Base-by-base conservation (phyloP, 1,140 invertebrate species). In the Drosophila tropicalis region DNA sequence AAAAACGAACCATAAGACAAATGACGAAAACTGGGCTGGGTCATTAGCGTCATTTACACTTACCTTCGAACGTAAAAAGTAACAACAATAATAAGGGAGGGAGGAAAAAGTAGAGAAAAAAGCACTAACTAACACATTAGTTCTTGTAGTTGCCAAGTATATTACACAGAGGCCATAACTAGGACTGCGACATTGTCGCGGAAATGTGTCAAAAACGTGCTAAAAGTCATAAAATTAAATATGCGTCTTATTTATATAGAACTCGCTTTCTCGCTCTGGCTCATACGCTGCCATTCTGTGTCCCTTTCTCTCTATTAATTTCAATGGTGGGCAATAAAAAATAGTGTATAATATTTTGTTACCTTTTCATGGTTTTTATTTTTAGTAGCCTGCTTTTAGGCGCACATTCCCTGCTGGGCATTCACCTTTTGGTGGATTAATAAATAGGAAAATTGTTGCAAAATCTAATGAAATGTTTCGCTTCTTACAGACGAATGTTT, bases 371-470 rank as follows among this genome's bases (percentile, higher is more conserved):
- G 36, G 25, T 57, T 83, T 79, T 62, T 80, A 76, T 91, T 4
- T 10, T n/a, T 5, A 6, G 34, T 25, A 15, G 44, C 75, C 55
- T 55, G 67, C 70, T 87, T 84, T 66, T 94, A 99, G 98, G 92
- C 95, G 98, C 73, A 99, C 99, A 98, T 99, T 99, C 92, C 98
- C 98, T 60, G 99, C 98, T 55, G 95, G 99, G 68, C 94, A 51
- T 22, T 51, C 10, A 19, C 17, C 44, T 22, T 19, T 51, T 22
- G 5, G 1, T 3, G 15, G 44, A 9, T 47, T 47, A 19, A 19
- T 47, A 47, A 47, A 47, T 47, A 19, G 19, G 29, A 29, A 29
- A 44, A 44, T 44, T 44, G 15, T 7, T 6, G 6, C 44, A 47
- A 19, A 47, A 51, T 22, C 17, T 3, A 22, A 39, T 4, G 12